Evolutionary conservation across 2,888 invertebrate species (phyloP).

Genomic region (Argyresthia albistria): DNA sequence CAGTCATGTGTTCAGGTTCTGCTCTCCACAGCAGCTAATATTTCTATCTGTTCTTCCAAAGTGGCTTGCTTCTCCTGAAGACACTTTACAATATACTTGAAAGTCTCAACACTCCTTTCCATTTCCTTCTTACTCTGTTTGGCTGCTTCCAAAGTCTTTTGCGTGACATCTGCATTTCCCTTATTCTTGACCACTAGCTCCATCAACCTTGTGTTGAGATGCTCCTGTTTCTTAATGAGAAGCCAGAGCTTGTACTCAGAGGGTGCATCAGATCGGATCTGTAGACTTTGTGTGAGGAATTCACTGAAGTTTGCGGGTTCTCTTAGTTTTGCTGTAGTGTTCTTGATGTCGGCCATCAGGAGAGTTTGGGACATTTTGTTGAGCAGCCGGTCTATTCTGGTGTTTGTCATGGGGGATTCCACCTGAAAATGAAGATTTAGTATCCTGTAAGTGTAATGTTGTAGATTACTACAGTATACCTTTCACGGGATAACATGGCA

Average conservation of each 20-base stretch:
- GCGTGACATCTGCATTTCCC: slow-evolving; percentile 39
- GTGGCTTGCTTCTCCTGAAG: slow-evolving; percentile 59
- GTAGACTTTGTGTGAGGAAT: slow-evolving; percentile 39
- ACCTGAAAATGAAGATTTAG: background rate
- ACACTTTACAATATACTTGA: slow-evolving; percentile 55
- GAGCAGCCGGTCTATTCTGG: slow-evolving; percentile 35
- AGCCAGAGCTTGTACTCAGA: slow-evolving; percentile 47
- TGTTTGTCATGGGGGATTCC: slow-evolving; percentile 8
- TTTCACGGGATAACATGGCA: too few relatives aligned
- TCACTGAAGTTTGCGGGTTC: slow-evolving; percentile 41
- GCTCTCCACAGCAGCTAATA: slow-evolving; percentile 52
- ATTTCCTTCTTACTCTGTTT: slow-evolving; percentile 32
- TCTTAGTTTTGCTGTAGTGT: slow-evolving; percentile 26
- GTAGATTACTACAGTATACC: background rate
- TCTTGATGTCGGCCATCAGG: slow-evolving; percentile 40
- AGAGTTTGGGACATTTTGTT: slow-evolving; percentile 38
- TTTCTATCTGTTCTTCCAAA: slow-evolving; percentile 60
- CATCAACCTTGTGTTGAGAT: slow-evolving; percentile 40
- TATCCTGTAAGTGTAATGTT: slow-evolving; percentile 6
- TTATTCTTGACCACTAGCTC: slow-evolving; percentile 40
- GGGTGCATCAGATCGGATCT: slow-evolving; percentile 35
- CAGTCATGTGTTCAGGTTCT: slow-evolving; percentile 21
- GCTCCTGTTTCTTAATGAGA: slow-evolving; percentile 52
- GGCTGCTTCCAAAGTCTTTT: slow-evolving; percentile 35
- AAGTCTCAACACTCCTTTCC: slow-evolving; percentile 41